phyloP scores from a whole-genome alignment of 2,113 vertebrate species.

The Stictonetta naevosa region DNA sequence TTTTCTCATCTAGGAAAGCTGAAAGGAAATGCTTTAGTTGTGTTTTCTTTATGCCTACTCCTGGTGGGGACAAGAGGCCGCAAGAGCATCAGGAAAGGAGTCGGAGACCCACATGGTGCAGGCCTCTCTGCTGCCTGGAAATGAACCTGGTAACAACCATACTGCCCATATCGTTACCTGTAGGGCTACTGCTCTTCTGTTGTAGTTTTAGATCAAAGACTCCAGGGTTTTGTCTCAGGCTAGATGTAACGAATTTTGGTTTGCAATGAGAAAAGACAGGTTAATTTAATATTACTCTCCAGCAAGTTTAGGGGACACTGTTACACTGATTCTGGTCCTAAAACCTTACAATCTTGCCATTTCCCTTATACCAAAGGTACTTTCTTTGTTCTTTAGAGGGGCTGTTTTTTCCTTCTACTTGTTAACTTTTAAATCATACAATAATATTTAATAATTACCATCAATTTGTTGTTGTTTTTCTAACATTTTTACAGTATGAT shows the following conservation, averaged over 20 bases:
- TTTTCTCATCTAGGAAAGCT: background rate
- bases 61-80: accelerated
- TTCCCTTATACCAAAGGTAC: background rate
- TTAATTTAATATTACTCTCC: background rate
- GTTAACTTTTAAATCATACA: background rate
- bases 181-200: background rate
- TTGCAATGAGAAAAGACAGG: background rate
- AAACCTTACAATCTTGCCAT: background rate
- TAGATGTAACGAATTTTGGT: background rate
- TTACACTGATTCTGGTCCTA: background rate
- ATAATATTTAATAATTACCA: accelerated
- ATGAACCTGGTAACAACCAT: background rate
- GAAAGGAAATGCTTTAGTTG: background rate
- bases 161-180: accelerated
- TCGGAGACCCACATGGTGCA: accelerated
- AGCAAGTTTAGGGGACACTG: background rate
- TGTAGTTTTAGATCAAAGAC: background rate
- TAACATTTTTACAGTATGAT: too few relatives aligned
- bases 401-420: too few relatives aligned
- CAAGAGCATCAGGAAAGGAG: accelerated
- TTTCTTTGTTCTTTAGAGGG: background rate
- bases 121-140: background rate
- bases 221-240: background rate
- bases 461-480: background rate
- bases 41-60: too few relatives aligned